These are phyloP conservation scores for Drosophila setosimentum DNA, from an alignment of 2,888 invertebrate species.

Conservation along the genomic window DNA sequence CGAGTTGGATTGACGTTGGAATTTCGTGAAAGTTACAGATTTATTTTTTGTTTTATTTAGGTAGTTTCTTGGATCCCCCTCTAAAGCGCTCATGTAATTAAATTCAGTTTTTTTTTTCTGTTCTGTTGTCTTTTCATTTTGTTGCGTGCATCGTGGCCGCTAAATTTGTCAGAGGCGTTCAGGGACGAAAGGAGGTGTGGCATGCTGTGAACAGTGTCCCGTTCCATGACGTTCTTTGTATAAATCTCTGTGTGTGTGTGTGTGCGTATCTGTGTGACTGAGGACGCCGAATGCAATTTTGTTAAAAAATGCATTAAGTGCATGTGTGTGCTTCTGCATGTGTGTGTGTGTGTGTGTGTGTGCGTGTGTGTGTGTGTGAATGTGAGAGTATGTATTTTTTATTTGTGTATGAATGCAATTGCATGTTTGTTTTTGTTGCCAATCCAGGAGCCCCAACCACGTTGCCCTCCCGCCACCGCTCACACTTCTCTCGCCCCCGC, in stretches of 20 bases:
- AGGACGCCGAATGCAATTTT: conserved; percentile 80
- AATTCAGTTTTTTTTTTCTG: conserved; percentile 25
- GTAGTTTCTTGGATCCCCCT: background rate
- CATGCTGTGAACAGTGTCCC: conserved; percentile 31
- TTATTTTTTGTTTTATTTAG: background rate
- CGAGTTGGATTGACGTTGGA: background rate
- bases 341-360: conserved; percentile 17
- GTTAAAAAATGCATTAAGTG: conserved; percentile 79
- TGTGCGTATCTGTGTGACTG: conserved; percentile 45
- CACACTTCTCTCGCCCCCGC: background rate
- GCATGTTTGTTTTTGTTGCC: conserved; percentile 80
- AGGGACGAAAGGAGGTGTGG: conserved; percentile 33
- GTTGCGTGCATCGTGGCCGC: conserved; percentile 56
- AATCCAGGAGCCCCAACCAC: conserved; percentile 63
- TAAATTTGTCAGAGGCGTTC: conserved; percentile 59
- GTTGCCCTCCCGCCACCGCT: conserved; percentile 6
- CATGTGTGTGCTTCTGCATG: conserved; percentile 44
- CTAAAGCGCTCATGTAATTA: conserved; percentile 9
- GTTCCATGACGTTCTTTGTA: conserved; percentile 14
- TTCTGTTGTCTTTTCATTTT: conserved; percentile 34
- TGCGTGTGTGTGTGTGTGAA: conserved; percentile 1
- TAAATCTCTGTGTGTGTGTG: conserved; percentile 8
- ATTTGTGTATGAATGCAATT: conserved; percentile 74
- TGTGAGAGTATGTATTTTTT: conserved; percentile 40
- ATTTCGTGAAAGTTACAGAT: background rate